Evolutionary conservation across 2,888 invertebrate genomes (phyloP), one percentile per base, ranked within the genome.

Genomic region (Endotricha flammealis): DNA sequence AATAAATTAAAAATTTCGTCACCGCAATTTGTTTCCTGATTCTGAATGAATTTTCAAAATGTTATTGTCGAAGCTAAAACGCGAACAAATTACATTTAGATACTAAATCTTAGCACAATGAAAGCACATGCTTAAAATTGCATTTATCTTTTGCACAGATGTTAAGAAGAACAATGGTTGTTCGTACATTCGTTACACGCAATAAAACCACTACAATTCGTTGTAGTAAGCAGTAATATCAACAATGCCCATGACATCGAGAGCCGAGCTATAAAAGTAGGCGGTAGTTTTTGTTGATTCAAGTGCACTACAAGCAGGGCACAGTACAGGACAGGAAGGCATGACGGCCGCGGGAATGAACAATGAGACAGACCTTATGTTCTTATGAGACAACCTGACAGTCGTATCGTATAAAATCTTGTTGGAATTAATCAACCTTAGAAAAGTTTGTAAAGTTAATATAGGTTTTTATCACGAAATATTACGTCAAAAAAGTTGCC

Each of bases 261-360:
- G 46, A 43, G 45, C 43, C 41, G 37, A 41, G 48, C 42, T 33
- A 34, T 38, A 53, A 55, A 62, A 51, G 49, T 40, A 53, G 41
- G 43, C 39, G 35, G 43, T 36, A 50, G 53, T 46, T 42, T 53
- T 33, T 77, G 67, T 79, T 78, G 72, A 78, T 63, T 68, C 78
- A 78, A 79, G 72, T 77, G 76, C 50, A 48, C 40, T 34, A 36
- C 39, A 6, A 20, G 30, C 38, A 23, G 34, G 41, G 38, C 48
- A 37, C 42, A 42, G 46, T n/a, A n/a, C n/a, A n/a, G n/a, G n/a
- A n/a, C n/a, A n/a, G n/a, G n/a, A n/a, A n/a, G n/a, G n/a, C n/a
- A n/a, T n/a, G n/a, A n/a, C n/a, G n/a, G 51, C 44, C 46, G 37
- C 20, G 20, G 20, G 6, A 20, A 7, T 6, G 46, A 55, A 57